Evolutionary conservation across 2,113 vertebrate genomes (phyloP), one percentile per base, ranked within the genome.

Genomic region (Kryptolebias marmoratus): DNA sequence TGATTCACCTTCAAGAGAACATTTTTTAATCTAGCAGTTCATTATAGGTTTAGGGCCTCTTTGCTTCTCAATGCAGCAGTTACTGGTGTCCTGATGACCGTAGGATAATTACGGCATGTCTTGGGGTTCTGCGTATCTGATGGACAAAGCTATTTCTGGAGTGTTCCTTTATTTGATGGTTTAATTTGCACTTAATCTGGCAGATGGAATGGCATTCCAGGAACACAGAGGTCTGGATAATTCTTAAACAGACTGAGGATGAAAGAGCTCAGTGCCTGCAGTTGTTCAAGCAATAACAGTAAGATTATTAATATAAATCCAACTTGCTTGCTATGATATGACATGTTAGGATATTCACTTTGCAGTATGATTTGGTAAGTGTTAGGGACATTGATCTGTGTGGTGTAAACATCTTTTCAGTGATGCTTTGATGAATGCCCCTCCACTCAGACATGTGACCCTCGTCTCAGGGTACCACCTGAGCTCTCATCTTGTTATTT

Each of bases 91-190:
- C 30, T 80, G 77, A 74, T 57, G 10, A 79, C 27, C 42, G 30
- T 54, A 52, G 76, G 47, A 71, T 90, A 89, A 93, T 91, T 91
- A 88, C 50, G 62, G 88, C 74, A 83, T 88, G 83, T 90, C 77
- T 70, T 53, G 55, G 73, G 47, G 70, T 48, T 71, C 62, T 83
- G 28, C 1, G 14, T 28, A 52, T 32, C 73, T 83, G 75, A 83
- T 76, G 75, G 80, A 89, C 80, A 81, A 71, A 55, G 69, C 71
- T 88, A 83, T 87, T 85, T 87, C 47, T 16, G n/a, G 48, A 54
- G 44, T 67, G 74, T 63, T 81, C 69, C 47, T 65, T 55, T 64
- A 66, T 85, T 80, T 76, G 60, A 68, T 52, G 48, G 71, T 16
- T 47, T 72, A 77, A 73, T 31, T 77, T 73, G 45, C 47, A 62